Evolutionary conservation across 2,797 vertebrate genomes (phyloP).

Genomic region (Pelobates cultripes): DNA sequence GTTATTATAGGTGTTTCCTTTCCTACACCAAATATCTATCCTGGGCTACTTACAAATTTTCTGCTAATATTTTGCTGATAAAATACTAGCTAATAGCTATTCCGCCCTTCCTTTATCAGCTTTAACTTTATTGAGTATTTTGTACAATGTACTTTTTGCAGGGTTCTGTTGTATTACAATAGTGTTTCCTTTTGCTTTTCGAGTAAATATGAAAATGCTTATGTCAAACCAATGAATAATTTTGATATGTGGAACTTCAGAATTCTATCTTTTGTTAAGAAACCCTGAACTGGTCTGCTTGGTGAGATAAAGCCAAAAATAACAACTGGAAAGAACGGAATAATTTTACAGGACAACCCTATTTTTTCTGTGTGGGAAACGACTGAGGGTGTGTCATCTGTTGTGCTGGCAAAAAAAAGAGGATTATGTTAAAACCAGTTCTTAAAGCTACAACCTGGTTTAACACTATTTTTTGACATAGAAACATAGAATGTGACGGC

Average conservation of each 20-base stretch:
- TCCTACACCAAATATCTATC: no score
- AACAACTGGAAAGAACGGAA: neutral
- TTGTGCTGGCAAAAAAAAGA: no score
- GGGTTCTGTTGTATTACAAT: neutral
- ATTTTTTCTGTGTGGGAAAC: neutral
- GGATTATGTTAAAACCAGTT: no score
- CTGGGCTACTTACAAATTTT: no score
- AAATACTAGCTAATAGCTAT: neutral
- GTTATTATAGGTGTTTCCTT: no score
- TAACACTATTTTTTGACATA: no score
- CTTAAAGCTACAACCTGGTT: no score
- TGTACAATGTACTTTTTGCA: neutral
- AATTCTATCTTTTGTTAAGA: neutral
- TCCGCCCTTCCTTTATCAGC: neutral
- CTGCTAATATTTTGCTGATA: no score
- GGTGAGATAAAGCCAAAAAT: slow-evolving; percentile 4
- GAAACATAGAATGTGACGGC: no score
- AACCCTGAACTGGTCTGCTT: neutral
- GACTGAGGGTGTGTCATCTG: no score
- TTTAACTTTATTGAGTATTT: neutral
- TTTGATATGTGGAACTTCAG: neutral
- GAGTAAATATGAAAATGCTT: neutral
- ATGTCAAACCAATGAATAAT: neutral
- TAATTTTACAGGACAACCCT: neutral
- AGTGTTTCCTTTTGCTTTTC: neutral